A percentile compares a stretch with the other conserved stretches of the same genome.
Evolutionary conservation across 2,113 vertebrate genomes (phyloP).

Genomic region (Aldabrachelys gigantea): DNA sequence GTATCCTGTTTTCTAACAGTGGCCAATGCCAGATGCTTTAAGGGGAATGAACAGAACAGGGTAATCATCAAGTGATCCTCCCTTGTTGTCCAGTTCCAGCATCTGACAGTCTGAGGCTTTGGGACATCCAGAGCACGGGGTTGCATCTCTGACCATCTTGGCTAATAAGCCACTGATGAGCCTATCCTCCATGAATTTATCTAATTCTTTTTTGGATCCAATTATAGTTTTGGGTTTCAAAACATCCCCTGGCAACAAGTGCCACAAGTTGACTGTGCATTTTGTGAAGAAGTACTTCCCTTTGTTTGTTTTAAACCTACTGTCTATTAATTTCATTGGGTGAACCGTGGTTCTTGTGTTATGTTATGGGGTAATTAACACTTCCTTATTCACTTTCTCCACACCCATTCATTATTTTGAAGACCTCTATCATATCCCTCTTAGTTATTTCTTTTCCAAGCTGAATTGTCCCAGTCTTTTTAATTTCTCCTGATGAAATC

Average conservation of each 20-base stretch:
- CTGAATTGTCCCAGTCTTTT: neutral
- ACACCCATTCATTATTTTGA: neutral
- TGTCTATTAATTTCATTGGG: neutral
- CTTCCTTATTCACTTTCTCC: neutral
- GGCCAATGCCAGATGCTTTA: neutral
- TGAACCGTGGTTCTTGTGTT: neutral
- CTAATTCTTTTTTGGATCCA: neutral
- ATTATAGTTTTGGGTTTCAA: neutral
- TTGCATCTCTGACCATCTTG: neutral
- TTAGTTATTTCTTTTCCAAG: neutral
- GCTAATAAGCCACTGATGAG: neutral
- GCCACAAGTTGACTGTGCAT: neutral
- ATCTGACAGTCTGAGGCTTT: neutral
- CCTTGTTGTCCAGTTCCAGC: neutral
- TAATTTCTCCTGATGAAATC: neutral
- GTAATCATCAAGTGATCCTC: neutral
- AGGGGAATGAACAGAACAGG: neutral
- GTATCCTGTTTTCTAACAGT: neutral
- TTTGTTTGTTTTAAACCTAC: neutral
- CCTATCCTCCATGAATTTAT: neutral
- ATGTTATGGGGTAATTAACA: neutral
- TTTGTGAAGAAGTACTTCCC: neutral
- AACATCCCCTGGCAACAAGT: neutral
- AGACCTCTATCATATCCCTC: neutral
- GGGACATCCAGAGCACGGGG: neutral